These are phyloP conservation scores for Pollenia amentaria DNA, from an alignment of 2,888 invertebrate genomes.

Conservation along the genomic window DNA sequence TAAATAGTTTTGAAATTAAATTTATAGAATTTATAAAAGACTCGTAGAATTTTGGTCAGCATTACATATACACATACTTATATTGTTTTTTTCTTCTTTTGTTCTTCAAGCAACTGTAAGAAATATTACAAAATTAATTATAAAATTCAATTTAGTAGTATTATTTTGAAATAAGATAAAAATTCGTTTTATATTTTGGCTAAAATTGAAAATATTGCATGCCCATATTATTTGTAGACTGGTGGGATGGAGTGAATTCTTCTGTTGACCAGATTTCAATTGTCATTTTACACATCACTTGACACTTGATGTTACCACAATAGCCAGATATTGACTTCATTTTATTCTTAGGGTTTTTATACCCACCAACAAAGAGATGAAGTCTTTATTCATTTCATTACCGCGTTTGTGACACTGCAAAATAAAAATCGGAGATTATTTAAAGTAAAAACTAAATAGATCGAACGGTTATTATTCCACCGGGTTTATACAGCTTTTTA, in stretches of 20 bases:
- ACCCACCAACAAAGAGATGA: no score
- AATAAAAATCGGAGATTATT: no score
- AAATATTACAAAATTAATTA: conserved; percentile 33
- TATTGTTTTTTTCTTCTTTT: background rate
- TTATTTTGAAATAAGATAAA: conserved; percentile 26
- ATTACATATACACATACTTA: background rate
- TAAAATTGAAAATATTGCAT: conserved; percentile 1
- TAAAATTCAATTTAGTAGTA: conserved; percentile 24
- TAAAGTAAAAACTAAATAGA: no score
- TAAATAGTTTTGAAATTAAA: conserved; percentile 13
- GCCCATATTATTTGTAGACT: background rate
- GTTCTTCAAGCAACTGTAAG: background rate
- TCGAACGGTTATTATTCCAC: no score
- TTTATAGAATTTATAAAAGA: conserved; percentile 4
- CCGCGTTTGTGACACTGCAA: no score
- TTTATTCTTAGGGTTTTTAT: conserved; percentile 9
- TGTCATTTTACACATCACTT: conserved; percentile 64
- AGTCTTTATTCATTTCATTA: no score
- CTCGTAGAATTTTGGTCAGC: background rate
- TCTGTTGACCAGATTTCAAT: conserved; percentile 59
- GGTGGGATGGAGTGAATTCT: background rate
- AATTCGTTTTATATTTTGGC: background rate
- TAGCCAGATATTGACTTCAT: conserved; percentile 55
- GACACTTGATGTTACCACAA: conserved; percentile 66
- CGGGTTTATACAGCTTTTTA: no score